Evolutionary conservation across 2,797 vertebrate genomes (phyloP).

Genomic region (Acipenser oxyrinchus): DNA sequence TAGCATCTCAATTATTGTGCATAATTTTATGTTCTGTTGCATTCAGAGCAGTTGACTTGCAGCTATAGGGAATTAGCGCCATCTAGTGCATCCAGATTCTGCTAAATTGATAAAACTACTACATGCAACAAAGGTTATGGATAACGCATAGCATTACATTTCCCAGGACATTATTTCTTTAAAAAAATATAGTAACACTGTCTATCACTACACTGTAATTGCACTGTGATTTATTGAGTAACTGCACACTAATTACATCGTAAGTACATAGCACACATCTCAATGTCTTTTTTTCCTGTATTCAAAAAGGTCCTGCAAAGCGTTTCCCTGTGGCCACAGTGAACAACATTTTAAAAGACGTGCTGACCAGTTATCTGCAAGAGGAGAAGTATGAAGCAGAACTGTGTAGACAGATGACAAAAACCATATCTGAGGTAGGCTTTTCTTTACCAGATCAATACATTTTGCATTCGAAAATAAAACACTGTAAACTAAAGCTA

Average conservation of each 20-base stretch:
- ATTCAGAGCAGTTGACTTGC: no score
- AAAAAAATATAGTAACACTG: constrained; percentile 14
- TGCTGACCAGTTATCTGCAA: constrained; percentile 63
- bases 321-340: constrained; percentile 62
- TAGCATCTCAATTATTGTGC: no score
- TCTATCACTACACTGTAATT: not conserved
- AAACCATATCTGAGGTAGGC: constrained; percentile 74
- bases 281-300: constrained; percentile 1
- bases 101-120: no score
- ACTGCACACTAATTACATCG: not conserved
- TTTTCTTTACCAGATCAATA: not conserved
- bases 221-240: not conserved
- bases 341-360: constrained; percentile 73
- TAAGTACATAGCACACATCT: not conserved
- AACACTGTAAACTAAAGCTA: not conserved
- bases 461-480: no score
- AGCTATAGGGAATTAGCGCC: no score
- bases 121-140: no score
- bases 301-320: constrained; percentile 51
- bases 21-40: no score
- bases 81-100: no score
- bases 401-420: constrained; percentile 72
- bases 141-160: no score
- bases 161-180: no score
- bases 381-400: constrained; percentile 74